These are phyloP conservation scores for Conger conger DNA, from an alignment of 2,113 vertebrate species.

Conservation along the genomic window DNA sequence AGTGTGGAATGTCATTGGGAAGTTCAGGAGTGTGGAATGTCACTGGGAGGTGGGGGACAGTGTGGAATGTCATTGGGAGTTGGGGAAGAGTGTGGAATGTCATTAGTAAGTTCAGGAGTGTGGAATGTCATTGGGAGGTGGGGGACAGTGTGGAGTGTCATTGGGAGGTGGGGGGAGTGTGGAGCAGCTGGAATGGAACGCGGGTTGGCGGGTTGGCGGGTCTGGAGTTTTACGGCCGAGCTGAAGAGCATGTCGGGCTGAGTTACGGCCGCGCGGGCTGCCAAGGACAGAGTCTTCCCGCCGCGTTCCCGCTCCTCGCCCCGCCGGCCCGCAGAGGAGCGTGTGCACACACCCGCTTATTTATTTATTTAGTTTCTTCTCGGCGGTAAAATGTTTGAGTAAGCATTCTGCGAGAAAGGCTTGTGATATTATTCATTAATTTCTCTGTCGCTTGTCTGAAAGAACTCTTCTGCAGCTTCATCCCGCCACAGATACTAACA, in stretches of 20 bases:
- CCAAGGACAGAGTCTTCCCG: constrained; percentile 3
- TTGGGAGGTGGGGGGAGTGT: no score
- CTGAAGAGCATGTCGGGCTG: background rate
- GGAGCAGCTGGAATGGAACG: no score
- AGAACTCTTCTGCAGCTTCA: constrained; percentile 53
- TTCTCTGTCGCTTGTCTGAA: constrained; percentile 50
- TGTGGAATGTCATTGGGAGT: no score
- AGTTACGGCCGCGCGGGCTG: background rate
- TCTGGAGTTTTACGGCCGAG: background rate
- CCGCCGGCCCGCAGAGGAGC: background rate
- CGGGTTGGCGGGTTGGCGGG: background rate
- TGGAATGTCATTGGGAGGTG: no score
- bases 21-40: no score
- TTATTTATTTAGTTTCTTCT: constrained; percentile 19
- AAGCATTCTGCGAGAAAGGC: constrained; percentile 56
- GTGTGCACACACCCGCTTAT: background rate
- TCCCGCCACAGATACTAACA: constrained; percentile 52
- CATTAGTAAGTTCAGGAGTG: no score
- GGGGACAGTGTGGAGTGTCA: no score
- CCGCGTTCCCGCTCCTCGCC: background rate
- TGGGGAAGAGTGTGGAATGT: no score
- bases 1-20: no score
- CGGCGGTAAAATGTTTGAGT: constrained; percentile 52
- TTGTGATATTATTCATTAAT: constrained; percentile 58
- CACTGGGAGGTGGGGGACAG: no score